These are phyloP conservation scores for Pandemis heparana DNA, from an alignment of 2,888 invertebrate species.

Conservation along the genomic window DNA sequence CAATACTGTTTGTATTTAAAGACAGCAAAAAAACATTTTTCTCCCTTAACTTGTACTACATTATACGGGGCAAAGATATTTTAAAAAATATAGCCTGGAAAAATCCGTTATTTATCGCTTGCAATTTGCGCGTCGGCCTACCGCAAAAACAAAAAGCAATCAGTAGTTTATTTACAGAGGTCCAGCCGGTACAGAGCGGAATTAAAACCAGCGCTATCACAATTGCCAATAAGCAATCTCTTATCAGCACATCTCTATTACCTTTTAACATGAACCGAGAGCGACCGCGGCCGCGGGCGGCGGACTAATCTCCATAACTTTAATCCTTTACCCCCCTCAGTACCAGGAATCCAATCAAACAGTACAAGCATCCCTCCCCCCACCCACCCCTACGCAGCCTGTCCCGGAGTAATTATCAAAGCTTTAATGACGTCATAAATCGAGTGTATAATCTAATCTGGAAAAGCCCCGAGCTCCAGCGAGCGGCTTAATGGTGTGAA, in stretches of 20 bases:
- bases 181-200: constrained; percentile 61
- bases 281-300: constrained; percentile 79
- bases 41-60: too few relatives aligned
- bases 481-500: constrained; percentile 86
- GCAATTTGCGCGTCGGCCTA: not conserved
- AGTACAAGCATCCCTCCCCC: constrained; percentile 77
- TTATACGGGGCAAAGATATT: not conserved
- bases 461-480: constrained; percentile 86
- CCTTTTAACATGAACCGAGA: constrained; percentile 84
- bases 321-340: constrained; percentile 84
- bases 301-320: constrained; percentile 86
- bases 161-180: constrained; percentile 59
- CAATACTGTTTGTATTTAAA: too few relatives aligned
- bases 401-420: constrained; percentile 87
- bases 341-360: constrained; percentile 86
- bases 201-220: constrained; percentile 82
- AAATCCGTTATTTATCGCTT: not conserved
- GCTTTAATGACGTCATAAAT: constrained; percentile 87
- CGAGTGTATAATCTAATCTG: constrained; percentile 87
- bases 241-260: constrained; percentile 84
- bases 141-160: constrained; percentile 40
- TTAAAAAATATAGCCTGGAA: not conserved
- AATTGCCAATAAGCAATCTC: constrained; percentile 85
- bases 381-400: constrained; percentile 78
- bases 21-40: too few relatives aligned